Conservation (phyloP, 2,888 invertebrate genomes). For the Hydraecia micacea region DNA sequence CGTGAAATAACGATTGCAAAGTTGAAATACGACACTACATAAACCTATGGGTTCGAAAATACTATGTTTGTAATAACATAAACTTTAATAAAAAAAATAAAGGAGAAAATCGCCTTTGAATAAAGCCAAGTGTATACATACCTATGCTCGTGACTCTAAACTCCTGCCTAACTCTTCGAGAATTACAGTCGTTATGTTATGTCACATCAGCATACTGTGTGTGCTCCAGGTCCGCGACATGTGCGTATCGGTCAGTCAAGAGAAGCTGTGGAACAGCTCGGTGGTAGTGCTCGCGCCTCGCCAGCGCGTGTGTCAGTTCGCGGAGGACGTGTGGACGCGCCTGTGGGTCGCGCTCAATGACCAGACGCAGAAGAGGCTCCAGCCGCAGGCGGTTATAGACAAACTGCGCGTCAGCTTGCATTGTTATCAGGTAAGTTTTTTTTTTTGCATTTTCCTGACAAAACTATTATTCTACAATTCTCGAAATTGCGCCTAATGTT, state of each 20-base stretch:
- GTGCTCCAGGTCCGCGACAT: constrained; percentile 82
- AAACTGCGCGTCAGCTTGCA: constrained; percentile 95
- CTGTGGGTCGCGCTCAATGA: constrained; percentile 93
- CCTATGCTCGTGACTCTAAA: too few relatives aligned
- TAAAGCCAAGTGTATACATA: too few relatives aligned
- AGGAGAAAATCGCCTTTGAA: too few relatives aligned
- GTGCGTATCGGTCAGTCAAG: constrained; percentile 92
- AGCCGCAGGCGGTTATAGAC: constrained; percentile 93
- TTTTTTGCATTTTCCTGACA: not conserved
- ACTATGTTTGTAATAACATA: too few relatives aligned
- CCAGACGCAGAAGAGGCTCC: constrained; percentile 87
- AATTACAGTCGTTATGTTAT: not conserved
- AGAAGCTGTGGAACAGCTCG: constrained; percentile 94
- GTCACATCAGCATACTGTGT: not conserved
- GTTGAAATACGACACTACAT: too few relatives aligned
- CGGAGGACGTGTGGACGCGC: constrained; percentile 95
- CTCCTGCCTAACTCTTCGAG: not conserved
- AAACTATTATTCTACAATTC: not conserved
- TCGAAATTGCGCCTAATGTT: not conserved
- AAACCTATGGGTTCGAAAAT: too few relatives aligned
- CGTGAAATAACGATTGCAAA: too few relatives aligned
- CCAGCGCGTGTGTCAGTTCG: constrained; percentile 95
- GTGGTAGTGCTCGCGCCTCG: constrained; percentile 96
- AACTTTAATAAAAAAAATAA: too few relatives aligned
- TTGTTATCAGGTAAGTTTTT: constrained; percentile 92